A percentile compares a stretch with the other conserved stretches of the same genome.
phyloP scores from a whole-genome alignment of 2,797 vertebrate genomes.

The Carapus acus region DNA sequence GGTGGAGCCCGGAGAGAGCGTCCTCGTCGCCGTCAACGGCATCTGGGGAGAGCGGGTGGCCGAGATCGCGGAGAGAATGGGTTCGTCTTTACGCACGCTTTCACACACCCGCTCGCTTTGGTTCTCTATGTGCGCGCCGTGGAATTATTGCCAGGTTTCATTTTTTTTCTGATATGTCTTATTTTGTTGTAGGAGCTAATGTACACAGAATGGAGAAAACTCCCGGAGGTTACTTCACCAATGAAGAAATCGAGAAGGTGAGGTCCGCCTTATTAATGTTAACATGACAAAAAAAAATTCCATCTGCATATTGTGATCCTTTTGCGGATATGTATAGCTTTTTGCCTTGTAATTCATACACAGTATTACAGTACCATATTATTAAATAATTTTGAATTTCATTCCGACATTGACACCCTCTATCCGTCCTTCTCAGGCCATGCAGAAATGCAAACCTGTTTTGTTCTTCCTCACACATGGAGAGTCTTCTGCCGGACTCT shows the following conservation, averaged over 20 bases:
- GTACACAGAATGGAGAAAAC: conserved; percentile 80
- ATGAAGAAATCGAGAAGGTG: conserved; percentile 85
- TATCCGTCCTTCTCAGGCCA: conserved; percentile 63
- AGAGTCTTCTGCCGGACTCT: conserved; percentile 89
- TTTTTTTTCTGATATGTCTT: neutral
- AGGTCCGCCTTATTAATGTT: too few relatives aligned
- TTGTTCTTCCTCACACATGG: conserved; percentile 92
- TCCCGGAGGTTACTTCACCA: conserved; percentile 77
- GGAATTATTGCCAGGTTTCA: neutral
- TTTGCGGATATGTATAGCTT: too few relatives aligned
- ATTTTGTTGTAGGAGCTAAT: conserved; percentile 78
- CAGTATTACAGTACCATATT: too few relatives aligned
- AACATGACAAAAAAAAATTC: too few relatives aligned
- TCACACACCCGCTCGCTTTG: conserved; percentile 16
- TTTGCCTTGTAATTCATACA: too few relatives aligned
- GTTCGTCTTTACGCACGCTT: conserved; percentile 63
- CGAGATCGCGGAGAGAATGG: conserved; percentile 81
- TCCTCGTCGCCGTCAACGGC: conserved; percentile 82
- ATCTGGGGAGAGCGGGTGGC: conserved; percentile 90
- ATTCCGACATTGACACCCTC: too few relatives aligned
- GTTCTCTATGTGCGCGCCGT: neutral
- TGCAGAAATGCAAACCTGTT: conserved; percentile 79
- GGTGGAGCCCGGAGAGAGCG: conserved; percentile 81
- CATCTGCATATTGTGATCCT: too few relatives aligned
- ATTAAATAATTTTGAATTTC: too few relatives aligned